Evolutionary conservation across 2,113 vertebrate species (phyloP), one percentile per base, ranked within the genome.

Genomic region (Xiphorhynchus elegans): DNA sequence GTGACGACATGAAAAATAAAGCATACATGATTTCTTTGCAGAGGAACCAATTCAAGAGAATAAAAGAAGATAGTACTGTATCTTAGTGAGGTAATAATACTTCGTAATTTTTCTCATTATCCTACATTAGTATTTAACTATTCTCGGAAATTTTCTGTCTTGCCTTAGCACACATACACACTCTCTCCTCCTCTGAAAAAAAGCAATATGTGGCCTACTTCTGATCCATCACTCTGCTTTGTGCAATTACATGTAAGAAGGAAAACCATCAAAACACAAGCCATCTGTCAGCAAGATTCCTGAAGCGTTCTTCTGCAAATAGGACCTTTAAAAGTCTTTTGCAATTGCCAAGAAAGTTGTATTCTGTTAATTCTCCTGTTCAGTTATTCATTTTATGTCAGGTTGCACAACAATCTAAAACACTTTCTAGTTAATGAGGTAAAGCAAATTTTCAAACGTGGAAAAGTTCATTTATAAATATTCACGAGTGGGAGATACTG

Each of bases 381-480:
- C 20, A 59, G 11, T 72, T 80, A 59, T 67, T 53, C 53, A 3
- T 7, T 74, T 68, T 68, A 23, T 64, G 17, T 29, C 35, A 69
- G 42, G 8, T 74, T 84, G 14, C 37, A 92, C 37, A 92, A n/a
- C 25, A 64, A 50, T 56, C 60, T 80, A 89, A 96, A 91, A 8
- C 28, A 4, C 5, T 9, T 67, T 91, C 55, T 49, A 11, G 6
- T 44, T 78, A 63, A 60, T 26, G 25, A 86, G 14, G 7, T 58
- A 42, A 28, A 52, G 20, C 3, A 1, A 0, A 19, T 74, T 85
- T 83, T 82, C 50, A 75, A n/a, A 78, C 13, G 26, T 6, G 17
- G 50, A n/a, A 66, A 29, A 49, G 4, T 29, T 79, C 29, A 59
- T 46, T n/a, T 39, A 80, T 83, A 96, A 92, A 87, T 94, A 93